Conservation (phyloP, 2,888 invertebrate species). For the Amorpha juglandis region DNA sequence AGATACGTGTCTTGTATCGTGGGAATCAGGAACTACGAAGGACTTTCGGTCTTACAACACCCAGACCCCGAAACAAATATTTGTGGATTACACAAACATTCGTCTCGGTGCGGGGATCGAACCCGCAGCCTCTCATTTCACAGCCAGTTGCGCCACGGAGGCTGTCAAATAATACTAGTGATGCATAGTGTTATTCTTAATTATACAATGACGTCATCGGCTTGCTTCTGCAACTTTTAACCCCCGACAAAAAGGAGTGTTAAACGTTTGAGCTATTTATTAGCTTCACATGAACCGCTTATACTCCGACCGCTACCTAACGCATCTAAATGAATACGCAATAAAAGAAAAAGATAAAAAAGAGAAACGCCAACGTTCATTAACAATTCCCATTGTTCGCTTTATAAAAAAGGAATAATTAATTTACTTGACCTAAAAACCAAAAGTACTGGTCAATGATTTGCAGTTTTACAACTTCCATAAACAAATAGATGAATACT, state of each 20-base stretch:
- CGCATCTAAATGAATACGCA: conserved; percentile 58
- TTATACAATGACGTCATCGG: too few species aligned
- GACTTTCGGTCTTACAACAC: too few species aligned
- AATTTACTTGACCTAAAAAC: conserved; percentile 63
- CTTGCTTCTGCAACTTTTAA: too few species aligned
- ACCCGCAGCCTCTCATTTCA: too few species aligned
- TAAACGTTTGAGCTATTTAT: neutral
- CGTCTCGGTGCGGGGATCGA: too few species aligned
- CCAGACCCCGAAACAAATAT: too few species aligned
- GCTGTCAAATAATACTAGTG: too few species aligned
- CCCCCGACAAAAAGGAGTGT: too few species aligned
- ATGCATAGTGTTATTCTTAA: neutral
- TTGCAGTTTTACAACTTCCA: conserved; percentile 18
- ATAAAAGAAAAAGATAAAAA: conserved; percentile 53
- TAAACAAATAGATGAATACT: neutral
- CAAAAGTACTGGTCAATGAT: conserved; percentile 38
- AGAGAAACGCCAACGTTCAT: conserved; percentile 60
- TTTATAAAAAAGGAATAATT: conserved; percentile 69
- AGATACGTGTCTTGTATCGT: too few species aligned
- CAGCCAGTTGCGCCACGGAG: too few species aligned
- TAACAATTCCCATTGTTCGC: conserved; percentile 73
- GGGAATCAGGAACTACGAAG: too few species aligned
- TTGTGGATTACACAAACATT: too few species aligned
- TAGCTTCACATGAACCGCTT: conserved; percentile 29
- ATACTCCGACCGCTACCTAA: conserved; percentile 37